Evolutionary conservation across 2,113 vertebrate species (phyloP).

Genomic region (Colossoma macropomum): DNA sequence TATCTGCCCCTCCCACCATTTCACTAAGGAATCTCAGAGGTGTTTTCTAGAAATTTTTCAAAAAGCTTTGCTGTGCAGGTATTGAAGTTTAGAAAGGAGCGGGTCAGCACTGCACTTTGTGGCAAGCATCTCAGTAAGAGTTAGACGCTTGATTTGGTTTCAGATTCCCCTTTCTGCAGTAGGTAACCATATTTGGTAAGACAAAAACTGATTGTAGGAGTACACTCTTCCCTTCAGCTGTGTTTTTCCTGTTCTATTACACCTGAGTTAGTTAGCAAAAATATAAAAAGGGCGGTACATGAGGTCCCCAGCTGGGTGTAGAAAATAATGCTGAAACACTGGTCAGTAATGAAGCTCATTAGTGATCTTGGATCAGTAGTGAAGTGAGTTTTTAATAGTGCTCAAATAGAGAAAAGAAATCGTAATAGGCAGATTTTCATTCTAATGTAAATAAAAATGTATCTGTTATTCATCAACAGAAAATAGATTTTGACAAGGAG

Average conservation of each 20-base stretch:
- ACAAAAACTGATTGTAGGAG: background rate
- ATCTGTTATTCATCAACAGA: slow-evolving; percentile 70
- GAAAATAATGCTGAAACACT: background rate
- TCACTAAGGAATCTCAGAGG: background rate
- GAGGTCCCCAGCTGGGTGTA: background rate
- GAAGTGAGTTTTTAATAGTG: background rate
- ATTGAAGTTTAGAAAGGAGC: background rate
- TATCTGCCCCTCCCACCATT: slow-evolving; percentile 1
- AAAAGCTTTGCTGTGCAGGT: background rate
- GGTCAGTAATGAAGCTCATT: no score
- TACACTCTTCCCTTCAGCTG: background rate
- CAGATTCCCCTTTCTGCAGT: background rate
- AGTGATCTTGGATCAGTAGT: background rate
- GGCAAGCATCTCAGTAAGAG: no score
- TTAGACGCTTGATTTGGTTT: no score
- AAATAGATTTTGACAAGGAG: slow-evolving; percentile 89
- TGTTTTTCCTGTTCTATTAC: background rate
- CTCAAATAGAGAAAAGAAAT: background rate
- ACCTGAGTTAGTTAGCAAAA: no score
- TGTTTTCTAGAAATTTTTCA: background rate
- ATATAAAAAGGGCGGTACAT: background rate
- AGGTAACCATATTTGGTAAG: background rate
- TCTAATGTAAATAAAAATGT: background rate
- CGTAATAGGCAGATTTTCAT: background rate
- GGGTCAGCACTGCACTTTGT: no score